Percentiles rank a stretch among this genome's conserved stretches.
Conservation (phyloP, 1,140 invertebrate species). For the Papilio polytes region DNA sequence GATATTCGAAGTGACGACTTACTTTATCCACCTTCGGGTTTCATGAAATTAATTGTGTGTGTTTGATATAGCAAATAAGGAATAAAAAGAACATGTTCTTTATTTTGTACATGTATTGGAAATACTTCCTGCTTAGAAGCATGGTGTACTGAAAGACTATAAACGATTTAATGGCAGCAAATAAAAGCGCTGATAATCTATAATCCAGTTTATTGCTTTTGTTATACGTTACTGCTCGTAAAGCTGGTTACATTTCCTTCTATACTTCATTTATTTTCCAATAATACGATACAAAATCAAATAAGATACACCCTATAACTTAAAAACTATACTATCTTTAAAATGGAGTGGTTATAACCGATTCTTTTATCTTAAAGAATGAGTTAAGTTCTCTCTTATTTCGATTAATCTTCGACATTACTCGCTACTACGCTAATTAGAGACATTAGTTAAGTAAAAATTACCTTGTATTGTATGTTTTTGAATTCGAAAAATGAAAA, state of each 20-base stretch:
- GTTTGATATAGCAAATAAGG: no score
- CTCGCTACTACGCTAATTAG: neutral
- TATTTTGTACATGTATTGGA: neutral
- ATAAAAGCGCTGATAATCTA: conserved; percentile 39
- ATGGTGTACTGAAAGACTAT: conserved; percentile 19
- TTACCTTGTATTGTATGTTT: neutral
- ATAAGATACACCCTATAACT: neutral
- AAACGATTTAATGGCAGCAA: conserved; percentile 35
- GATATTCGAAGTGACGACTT: no score
- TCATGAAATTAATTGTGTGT: no score
- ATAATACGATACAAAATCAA: neutral
- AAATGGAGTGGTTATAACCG: no score
- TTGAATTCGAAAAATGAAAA: no score
- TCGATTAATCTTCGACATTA: neutral
- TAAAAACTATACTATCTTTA: no score
- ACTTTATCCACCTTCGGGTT: no score
- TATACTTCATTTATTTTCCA: conserved; percentile 29
- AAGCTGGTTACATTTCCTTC: conserved; percentile 19
- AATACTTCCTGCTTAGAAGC: neutral
- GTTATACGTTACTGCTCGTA: conserved; percentile 36
- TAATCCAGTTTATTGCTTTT: conserved; percentile 31
- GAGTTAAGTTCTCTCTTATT: neutral
- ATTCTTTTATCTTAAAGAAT: no score
- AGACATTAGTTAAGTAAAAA: no score
- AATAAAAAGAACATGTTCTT: neutral